These are phyloP conservation scores for Athene noctua DNA, from an alignment of 2,113 vertebrate genomes.

Conservation along the genomic window DNA sequence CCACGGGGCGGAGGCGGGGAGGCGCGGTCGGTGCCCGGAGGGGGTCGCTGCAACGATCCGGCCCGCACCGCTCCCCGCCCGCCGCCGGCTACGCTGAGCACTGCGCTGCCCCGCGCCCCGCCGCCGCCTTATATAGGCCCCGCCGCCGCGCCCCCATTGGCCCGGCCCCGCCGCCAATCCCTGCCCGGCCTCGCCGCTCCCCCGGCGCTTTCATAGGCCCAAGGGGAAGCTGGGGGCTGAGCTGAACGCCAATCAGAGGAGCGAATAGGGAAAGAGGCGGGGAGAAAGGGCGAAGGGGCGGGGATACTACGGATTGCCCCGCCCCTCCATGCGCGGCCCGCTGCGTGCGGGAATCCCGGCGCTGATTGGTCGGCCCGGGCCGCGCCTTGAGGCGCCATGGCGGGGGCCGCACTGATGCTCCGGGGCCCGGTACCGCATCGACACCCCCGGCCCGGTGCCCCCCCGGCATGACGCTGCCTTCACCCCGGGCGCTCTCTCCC, in stretches of 20 bases:
- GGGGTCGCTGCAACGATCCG: background rate
- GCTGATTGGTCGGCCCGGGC: background rate
- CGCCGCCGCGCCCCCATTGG: background rate
- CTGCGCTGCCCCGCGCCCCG: background rate
- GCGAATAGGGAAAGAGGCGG: background rate
- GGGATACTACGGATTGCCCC: background rate
- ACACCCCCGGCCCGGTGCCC: too few relatives aligned
- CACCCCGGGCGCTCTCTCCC: too few relatives aligned
- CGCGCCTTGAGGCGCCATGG: background rate
- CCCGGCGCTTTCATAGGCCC: background rate
- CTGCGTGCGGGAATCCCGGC: slow-evolving; percentile 53
- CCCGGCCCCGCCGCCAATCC: background rate
- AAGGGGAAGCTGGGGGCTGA: background rate
- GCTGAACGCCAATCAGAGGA: background rate
- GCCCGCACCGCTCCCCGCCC: background rate
- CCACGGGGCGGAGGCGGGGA: background rate
- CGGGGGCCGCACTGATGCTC: too few relatives aligned
- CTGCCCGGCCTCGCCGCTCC: background rate
- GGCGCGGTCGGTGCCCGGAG: background rate
- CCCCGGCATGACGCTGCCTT: fast-evolving
- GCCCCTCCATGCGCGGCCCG: background rate
- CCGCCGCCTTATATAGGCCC: background rate
- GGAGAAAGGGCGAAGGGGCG: fast-evolving
- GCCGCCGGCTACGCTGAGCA: background rate
- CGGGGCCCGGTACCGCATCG: fast-evolving